Evolutionary conservation across 2,113 vertebrate genomes (phyloP), one percentile per base, ranked within the genome.

Genomic region (Brienomyrus brachyistius): DNA sequence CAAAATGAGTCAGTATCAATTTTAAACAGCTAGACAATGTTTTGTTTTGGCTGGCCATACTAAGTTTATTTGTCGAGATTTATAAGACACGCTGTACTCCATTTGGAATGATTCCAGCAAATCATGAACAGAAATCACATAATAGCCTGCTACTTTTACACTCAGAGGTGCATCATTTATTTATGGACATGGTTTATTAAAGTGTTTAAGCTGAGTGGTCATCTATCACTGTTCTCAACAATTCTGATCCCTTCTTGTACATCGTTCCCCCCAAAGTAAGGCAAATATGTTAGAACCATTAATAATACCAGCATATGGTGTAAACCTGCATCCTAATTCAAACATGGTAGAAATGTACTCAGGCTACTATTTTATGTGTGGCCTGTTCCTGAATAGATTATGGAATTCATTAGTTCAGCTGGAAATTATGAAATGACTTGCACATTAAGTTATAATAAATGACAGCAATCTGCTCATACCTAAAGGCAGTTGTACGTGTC

Each of bases 181-280:
- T 86, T 86, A 54, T 27, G 45, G 51, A 56, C 51, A 56, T 35
- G n/a, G 85, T 87, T 87, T 56, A 87, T 87, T 87, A 87, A 54
- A 54, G 51, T 52, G 35, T 54, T 17, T 35, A 27, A 87, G 13
- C n/a, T 54, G 51, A 87, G 50, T 35, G 85, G 51, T 5, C 85
- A 35, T 56, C 51, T 54, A 54, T 87, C 85, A 87, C 51, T n/a
- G n/a, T 86, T 27, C 11, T 52, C n/a, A 10, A 86, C 85, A 86
- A 21, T n/a, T 52, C 21, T 52, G 47, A 86, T 86, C n/a, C 43
- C 27, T 52, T 54, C 48, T 35, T 52, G 27, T 35, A 10, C 48
- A 35, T 86, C 15, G 0, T 54, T 52, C n/a, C 31, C 2, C 11
- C 85, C 51, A 54, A 48, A 35, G n/a, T 5, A 52, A 50, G 13